Conservation (phyloP, 1,140 invertebrate genomes). For the Drosophila melanogaster region Release_6_plus_ISO1_MT NT_037436.4:8538001-8538500, state of each 20-base stretch:
- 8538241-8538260: constrained; percentile 9
- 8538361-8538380: constrained; percentile 35
- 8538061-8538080: constrained; percentile 33
- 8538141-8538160: constrained; percentile 43
- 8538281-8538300: constrained; percentile 79
- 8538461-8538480: constrained; percentile 50
- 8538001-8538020: constrained; percentile 61
- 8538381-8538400: constrained; percentile 79
- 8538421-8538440: constrained; percentile 63
- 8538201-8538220: constrained; percentile 74
- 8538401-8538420: constrained; percentile 71
- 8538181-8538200: constrained; percentile 7
- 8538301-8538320: constrained; percentile 76
- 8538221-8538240: constrained; percentile 69
- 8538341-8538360: constrained; percentile 2
- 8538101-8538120: constrained; percentile 29
- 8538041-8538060: constrained; percentile 14
- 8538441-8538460: constrained; percentile 8
- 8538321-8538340: constrained; percentile 40
- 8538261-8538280: constrained; percentile 48
- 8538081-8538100: constrained; percentile 25
- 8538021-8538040: constrained; percentile 30
- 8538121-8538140: constrained; percentile 51
- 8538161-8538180: constrained; percentile 26
- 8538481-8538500: constrained; percentile 56